phyloP scores from a whole-genome alignment of 2,888 invertebrate genomes.

The Drosophila birchii region DNA sequence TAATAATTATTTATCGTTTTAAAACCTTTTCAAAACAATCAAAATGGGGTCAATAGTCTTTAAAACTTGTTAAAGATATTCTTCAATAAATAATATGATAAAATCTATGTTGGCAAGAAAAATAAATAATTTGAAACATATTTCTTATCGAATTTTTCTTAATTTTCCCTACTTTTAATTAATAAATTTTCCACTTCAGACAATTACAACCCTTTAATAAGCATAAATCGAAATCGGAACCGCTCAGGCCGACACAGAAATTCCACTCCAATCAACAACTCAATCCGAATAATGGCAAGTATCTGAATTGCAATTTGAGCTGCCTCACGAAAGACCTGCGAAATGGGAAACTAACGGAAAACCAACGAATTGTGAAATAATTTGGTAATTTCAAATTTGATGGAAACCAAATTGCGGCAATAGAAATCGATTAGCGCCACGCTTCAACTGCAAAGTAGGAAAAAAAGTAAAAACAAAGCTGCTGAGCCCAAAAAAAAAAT shows the following conservation, averaged over 20 bases:
- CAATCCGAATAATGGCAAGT: conserved; percentile 37
- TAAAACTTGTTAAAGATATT: too few relatives aligned
- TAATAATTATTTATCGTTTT: too few relatives aligned
- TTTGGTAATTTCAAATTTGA: conserved; percentile 44
- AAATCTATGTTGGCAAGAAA: neutral
- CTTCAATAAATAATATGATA: neutral
- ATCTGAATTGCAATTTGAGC: conserved; percentile 34
- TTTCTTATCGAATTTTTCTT: neutral
- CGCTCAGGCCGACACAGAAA: conserved; percentile 17
- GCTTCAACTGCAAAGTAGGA: conserved; percentile 35
- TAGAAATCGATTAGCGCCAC: conserved; percentile 55
- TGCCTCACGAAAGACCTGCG: conserved; percentile 43
- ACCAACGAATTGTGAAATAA: conserved; percentile 55
- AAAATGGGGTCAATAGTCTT: too few relatives aligned
- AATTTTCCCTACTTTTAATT: too few relatives aligned
- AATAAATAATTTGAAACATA: neutral
- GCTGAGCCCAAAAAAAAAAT: conserved; percentile 59
- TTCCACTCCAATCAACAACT: conserved; percentile 39
- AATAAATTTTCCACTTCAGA: neutral
- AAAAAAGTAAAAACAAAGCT: conserved; percentile 41
- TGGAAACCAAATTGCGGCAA: conserved; percentile 44
- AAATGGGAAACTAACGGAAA: conserved; percentile 43
- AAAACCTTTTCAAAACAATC: too few relatives aligned
- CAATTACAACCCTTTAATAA: conserved; percentile 27
- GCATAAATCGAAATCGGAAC: conserved; percentile 41